Conservation (phyloP, 2,888 invertebrate genomes). For the Synergus itoensis region DNA sequence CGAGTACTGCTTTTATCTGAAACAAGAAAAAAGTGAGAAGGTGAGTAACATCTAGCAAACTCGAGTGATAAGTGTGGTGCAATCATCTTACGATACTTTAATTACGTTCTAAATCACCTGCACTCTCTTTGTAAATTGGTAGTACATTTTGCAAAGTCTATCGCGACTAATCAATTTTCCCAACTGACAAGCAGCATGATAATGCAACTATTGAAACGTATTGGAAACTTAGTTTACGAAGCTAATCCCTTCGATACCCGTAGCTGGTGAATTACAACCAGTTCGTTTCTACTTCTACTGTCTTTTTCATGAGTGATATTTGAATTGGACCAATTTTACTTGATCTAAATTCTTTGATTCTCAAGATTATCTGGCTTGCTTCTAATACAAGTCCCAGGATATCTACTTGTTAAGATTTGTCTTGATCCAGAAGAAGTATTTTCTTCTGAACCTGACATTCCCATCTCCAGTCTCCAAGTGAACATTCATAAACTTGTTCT, state of each 20-base stretch:
- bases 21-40: constrained; percentile 57
- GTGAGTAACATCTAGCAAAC: neutral
- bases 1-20: constrained; percentile 71
- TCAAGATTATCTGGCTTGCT: neutral
- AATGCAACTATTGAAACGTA: constrained; percentile 54
- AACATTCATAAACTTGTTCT: too few species aligned
- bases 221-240: constrained; percentile 59
- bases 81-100: neutral
- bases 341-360: neutral
- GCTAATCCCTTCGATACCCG: constrained; percentile 62
- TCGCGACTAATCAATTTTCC: constrained; percentile 54
- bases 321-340: neutral
- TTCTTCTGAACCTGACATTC: neutral
- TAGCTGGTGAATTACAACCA: constrained; percentile 60
- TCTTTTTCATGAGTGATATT: neutral
- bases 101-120: constrained; percentile 1
- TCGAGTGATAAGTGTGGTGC: neutral
- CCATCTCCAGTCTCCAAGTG: too few species aligned
- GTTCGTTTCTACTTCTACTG: constrained; percentile 45
- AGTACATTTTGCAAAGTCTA: neutral
- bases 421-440: too few species aligned
- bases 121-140: too few species aligned
- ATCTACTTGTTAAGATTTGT: too few species aligned
- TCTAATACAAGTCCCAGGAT: neutral
- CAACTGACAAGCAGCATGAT: constrained; percentile 51